Evolutionary conservation across 2,797 vertebrate species (phyloP).

Genomic region (Erpetoichthys calabaricus): DNA sequence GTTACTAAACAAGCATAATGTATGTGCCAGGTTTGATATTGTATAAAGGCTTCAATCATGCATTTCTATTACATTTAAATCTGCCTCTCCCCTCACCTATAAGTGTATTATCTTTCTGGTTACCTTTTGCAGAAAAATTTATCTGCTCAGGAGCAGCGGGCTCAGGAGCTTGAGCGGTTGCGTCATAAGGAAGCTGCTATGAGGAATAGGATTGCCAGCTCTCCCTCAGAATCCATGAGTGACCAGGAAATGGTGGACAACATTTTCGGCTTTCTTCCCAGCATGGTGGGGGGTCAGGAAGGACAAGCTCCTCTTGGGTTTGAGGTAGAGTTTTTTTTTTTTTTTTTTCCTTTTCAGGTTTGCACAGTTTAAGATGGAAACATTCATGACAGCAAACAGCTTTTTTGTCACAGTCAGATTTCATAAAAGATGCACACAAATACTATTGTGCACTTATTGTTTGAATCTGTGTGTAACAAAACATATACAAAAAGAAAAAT

Average conservation of each 20-base stretch:
- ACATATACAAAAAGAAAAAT: neutral
- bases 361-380: too few species aligned
- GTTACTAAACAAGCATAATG: too few species aligned
- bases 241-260: slow-evolving; percentile 81
- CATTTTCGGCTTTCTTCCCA: slow-evolving; percentile 82
- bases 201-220: slow-evolving; percentile 31
- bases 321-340: slow-evolving; percentile 45
- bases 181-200: slow-evolving; percentile 46
- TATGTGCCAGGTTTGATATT: too few species aligned
- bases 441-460: too few species aligned
- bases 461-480: too few species aligned
- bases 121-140: slow-evolving; percentile 40
- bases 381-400: too few species aligned
- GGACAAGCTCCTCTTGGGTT: slow-evolving; percentile 55
- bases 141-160: slow-evolving; percentile 34
- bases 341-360: neutral
- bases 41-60: too few species aligned
- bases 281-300: slow-evolving; percentile 57
- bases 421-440: too few species aligned
- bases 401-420: too few species aligned
- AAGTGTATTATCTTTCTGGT: neutral
- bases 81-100: neutral
- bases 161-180: slow-evolving; percentile 29
- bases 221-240: slow-evolving; percentile 35
- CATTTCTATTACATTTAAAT: neutral